Percentiles rank a stretch among this genome's conserved stretches.
These are phyloP conservation scores for Corapipo altera DNA, from an alignment of 2,113 vertebrate species.

Conservation along the genomic window DNA sequence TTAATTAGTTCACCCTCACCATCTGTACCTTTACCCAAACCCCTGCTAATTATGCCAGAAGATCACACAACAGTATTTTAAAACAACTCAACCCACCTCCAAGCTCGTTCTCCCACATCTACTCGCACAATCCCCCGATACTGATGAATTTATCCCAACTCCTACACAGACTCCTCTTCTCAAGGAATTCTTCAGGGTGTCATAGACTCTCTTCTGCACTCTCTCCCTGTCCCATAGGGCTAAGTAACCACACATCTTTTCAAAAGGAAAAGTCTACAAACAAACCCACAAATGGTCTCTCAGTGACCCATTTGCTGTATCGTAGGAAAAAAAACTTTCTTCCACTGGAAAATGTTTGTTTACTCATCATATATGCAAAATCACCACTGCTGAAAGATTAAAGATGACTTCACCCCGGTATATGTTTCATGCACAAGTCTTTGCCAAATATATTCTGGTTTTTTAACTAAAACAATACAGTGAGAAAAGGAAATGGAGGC, in stretches of 20 bases:
- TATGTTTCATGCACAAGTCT: not conserved
- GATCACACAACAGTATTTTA: not conserved
- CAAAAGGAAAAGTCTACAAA: not conserved
- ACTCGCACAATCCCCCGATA: not conserved
- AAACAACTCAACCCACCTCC: not conserved
- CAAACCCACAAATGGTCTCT: not conserved
- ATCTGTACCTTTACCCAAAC: not conserved
- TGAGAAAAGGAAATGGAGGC: not conserved
- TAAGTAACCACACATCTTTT: not conserved
- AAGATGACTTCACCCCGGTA: not conserved
- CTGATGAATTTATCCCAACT: rapidly evolving
- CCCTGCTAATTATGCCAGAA: not conserved
- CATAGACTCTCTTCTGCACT: not conserved
- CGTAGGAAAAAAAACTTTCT: not conserved
- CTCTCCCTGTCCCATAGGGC: not conserved
- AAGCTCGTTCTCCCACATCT: not conserved
- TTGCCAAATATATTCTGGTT: not conserved
- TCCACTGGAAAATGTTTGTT: not conserved
- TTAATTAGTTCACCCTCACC: not conserved
- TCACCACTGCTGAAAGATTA: not conserved
- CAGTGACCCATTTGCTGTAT: not conserved
- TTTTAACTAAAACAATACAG: not conserved
- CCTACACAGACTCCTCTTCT: not conserved
- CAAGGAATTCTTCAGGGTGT: not conserved
- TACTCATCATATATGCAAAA: not conserved